These are phyloP conservation scores for Homarus americanus DNA, from an alignment of 1,140 invertebrate genomes.

Conservation along the genomic window DNA sequence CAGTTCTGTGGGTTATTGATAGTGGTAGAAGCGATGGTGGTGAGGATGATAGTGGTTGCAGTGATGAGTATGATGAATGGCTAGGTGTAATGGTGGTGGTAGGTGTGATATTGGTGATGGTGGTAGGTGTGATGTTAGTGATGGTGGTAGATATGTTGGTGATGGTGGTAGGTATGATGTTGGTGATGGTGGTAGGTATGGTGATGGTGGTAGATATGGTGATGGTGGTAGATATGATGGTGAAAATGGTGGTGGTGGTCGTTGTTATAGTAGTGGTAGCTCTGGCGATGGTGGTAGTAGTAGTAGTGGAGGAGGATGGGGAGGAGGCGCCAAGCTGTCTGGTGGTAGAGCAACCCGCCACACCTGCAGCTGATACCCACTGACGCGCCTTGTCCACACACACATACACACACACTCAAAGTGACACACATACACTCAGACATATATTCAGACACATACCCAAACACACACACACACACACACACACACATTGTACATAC, in stretches of 20 bases:
- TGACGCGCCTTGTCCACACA: neutral
- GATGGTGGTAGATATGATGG: neutral
- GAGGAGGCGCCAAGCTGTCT: constrained; percentile 63
- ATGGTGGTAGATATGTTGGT: constrained; percentile 7
- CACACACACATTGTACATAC: constrained; percentile 13
- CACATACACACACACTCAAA: constrained; percentile 2
- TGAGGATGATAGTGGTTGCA: neutral
- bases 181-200: neutral
- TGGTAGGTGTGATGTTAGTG: neutral
- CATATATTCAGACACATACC: constrained; percentile 4
- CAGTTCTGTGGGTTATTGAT: too few relatives aligned
- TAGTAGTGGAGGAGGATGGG: constrained; percentile 19
- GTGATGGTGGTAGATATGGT: neutral
- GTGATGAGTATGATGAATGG: neutral
- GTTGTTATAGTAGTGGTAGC: neutral
- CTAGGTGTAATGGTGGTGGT: neutral
- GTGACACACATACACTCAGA: neutral
- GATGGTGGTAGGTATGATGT: neutral
- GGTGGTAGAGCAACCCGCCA: neutral
- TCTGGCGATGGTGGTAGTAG: constrained; percentile 8
- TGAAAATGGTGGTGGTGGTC: neutral
- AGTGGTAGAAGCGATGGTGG: neutral
- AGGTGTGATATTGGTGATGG: neutral
- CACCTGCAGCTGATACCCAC: constrained; percentile 40
- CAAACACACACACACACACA: constrained; percentile 5